These are phyloP conservation scores for Eristalis intricaria DNA, from an alignment of 2,888 invertebrate genomes.

Conservation along the genomic window DNA sequence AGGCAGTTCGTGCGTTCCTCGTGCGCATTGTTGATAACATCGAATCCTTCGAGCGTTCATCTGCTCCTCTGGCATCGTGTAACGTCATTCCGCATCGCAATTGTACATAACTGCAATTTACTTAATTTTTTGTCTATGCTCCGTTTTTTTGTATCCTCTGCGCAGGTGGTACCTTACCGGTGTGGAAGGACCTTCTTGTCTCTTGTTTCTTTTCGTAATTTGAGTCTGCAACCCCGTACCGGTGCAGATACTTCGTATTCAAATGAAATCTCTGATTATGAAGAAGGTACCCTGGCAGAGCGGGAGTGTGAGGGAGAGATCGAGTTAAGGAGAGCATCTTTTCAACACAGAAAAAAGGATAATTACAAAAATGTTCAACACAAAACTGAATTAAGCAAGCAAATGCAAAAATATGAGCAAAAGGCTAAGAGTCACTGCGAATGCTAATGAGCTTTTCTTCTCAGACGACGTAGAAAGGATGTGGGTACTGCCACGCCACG, in stretches of 20 bases:
- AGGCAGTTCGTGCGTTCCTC: background rate
- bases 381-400: constrained; percentile 9
- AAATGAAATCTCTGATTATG: constrained; percentile 34
- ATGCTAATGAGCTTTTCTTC: constrained; percentile 50
- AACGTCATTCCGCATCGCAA: constrained; percentile 23
- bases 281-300: background rate
- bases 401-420: constrained; percentile 28
- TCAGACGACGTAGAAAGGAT: constrained; percentile 3
- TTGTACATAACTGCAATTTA: constrained; percentile 13
- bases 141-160: background rate
- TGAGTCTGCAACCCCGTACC: constrained; percentile 27
- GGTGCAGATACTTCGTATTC: constrained; percentile 43
- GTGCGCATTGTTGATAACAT: constrained; percentile 26
- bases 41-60: constrained; percentile 27
- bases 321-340: constrained; percentile 19
- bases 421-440: constrained; percentile 48
- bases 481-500: background rate
- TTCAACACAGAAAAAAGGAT: background rate
- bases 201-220: constrained; percentile 27
- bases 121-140: background rate
- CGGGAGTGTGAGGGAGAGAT: background rate
- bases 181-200: background rate
- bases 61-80: constrained; percentile 45
- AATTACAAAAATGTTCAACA: constrained; percentile 14
- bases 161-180: constrained; percentile 4